A percentile compares a stretch with the other conserved stretches of the same genome.
Evolutionary conservation across 2,113 vertebrate genomes (phyloP).

Genomic region (Dromiciops gliroides): DNA sequence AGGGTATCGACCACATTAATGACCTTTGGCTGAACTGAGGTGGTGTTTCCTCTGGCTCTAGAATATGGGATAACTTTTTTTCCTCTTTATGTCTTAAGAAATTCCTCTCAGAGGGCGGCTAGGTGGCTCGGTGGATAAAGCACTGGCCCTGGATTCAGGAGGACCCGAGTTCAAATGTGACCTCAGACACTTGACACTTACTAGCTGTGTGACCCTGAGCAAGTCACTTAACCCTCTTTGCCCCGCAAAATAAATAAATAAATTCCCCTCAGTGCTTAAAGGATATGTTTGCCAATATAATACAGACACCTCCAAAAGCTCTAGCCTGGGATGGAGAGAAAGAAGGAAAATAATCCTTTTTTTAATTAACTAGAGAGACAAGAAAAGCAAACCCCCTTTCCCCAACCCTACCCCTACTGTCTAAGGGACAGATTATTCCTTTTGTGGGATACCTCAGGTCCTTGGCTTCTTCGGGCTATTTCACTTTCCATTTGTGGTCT

Average conservation of each 20-base stretch:
- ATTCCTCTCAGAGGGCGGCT: no score
- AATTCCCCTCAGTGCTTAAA: no score
- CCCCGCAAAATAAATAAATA: no score
- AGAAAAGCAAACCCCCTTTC: no score
- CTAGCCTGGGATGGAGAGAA: neutral
- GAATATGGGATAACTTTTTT: neutral
- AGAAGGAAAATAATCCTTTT: neutral
- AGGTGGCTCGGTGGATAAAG: no score
- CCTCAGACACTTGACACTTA: no score
- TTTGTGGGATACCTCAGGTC: neutral
- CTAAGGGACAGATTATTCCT: neutral
- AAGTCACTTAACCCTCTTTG: no score
- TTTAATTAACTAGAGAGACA: neutral
- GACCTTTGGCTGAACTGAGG: neutral
- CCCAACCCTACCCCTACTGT: neutral
- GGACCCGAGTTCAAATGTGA: no score
- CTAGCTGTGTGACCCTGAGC: no score
- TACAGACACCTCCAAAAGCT: neutral
- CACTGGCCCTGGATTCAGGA: no score
- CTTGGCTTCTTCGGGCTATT: neutral
- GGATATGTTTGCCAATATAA: neutral
- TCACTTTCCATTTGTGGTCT: neutral
- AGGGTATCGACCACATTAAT: neutral
- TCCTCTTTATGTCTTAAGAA: neutral
- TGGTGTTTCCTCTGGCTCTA: neutral